A percentile compares a stretch with the other conserved stretches of the same genome.
Evolutionary conservation across 2,113 vertebrate species (phyloP).

Genomic region (Hemicordylus capensis): DNA sequence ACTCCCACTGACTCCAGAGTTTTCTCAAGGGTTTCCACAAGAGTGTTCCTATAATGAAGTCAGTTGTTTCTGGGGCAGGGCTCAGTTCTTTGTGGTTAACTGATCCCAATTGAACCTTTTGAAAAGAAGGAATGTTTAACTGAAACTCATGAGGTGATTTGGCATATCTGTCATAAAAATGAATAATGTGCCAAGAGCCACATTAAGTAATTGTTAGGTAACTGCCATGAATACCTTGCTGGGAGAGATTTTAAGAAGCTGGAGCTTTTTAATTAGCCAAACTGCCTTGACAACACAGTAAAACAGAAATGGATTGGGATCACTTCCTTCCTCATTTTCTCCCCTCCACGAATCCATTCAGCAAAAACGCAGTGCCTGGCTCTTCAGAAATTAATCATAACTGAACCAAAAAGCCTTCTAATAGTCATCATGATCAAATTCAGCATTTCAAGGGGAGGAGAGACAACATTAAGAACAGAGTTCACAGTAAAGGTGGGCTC

Average conservation of each 20-base stretch:
- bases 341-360: not conserved
- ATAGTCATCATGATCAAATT: too few species aligned
- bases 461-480: too few species aligned
- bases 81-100: not conserved
- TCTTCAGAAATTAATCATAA: too few species aligned
- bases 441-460: too few species aligned
- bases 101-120: slow-evolving; percentile 1
- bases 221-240: not conserved
- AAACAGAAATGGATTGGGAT: not conserved
- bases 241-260: slow-evolving; percentile 24
- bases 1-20: not conserved
- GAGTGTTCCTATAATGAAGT: not conserved
- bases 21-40: not conserved
- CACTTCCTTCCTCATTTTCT: not conserved
- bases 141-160: not conserved
- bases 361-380: not conserved
- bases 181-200: slow-evolving; percentile 11
- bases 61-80: not conserved
- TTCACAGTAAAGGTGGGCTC: too few species aligned
- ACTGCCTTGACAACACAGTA: not conserved
- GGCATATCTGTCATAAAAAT: slow-evolving; percentile 27
- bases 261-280: slow-evolving; percentile 15
- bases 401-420: too few species aligned
- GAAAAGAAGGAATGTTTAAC: not conserved
- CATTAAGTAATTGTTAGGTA: slow-evolving; percentile 14